Evolutionary conservation across 1,140 invertebrate species (phyloP).

Genomic region (Bombus confusus): DNA sequence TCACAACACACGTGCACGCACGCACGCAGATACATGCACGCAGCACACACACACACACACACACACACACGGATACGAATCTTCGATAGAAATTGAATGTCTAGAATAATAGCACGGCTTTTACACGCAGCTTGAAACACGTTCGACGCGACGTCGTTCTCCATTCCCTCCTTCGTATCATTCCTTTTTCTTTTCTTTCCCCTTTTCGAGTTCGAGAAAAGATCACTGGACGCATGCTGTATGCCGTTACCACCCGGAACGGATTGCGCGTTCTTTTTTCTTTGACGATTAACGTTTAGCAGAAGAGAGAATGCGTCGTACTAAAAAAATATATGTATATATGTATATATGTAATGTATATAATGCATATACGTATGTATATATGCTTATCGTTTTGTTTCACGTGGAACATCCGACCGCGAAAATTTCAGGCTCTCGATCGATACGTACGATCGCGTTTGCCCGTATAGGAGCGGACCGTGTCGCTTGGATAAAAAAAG

Average conservation of each 20-base stretch:
- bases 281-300: constrained; percentile 30
- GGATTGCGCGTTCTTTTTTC: constrained; percentile 8
- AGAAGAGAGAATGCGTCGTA: constrained; percentile 48
- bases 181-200: background rate
- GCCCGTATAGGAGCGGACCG: constrained; percentile 5
- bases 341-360: constrained; percentile 14
- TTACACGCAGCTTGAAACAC: constrained; percentile 12
- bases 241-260: constrained; percentile 14
- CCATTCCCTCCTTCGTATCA: background rate
- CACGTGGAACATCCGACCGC: constrained; percentile 38
- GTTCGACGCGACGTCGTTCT: constrained; percentile 5
- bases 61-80: background rate
- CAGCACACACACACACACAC: background rate
- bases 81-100: constrained; percentile 26
- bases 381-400: constrained; percentile 21
- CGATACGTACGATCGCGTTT: constrained; percentile 22
- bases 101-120: constrained; percentile 33
- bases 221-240: constrained; percentile 17
- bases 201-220: background rate
- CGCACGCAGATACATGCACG: too few relatives aligned
- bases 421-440: constrained; percentile 23
- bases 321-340: constrained; percentile 52
- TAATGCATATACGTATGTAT: constrained; percentile 25
- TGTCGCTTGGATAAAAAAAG: background rate
- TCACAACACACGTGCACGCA: background rate